Evolutionary conservation across 2,113 vertebrate species (phyloP), one percentile per base, ranked within the genome.

Genomic region (Condylura cristata): DNA sequence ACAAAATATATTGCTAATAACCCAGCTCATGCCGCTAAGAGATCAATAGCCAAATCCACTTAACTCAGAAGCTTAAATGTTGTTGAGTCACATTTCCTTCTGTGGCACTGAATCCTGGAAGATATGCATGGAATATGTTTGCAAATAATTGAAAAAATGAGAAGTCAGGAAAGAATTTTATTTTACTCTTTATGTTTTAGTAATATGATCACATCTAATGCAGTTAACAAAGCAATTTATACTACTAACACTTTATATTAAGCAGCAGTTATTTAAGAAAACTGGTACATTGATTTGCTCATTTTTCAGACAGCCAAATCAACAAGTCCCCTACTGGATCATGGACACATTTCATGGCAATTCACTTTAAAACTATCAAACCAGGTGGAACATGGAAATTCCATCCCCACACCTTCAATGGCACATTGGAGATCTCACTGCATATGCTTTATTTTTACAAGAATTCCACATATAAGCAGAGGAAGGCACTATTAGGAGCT

Each of bases 131-230:
- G 70, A 92, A 95, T 93, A n/a, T 30, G 82, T 94, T 97, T 97
- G 85, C 51, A 96, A 95, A 96, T 72, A 58, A 70, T 22, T 93
- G 96, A 96, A 95, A 97, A 96, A 89, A 46, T 8, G 89, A 93
- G 39, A 90, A 89, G 10, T 13, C 70, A 53, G 86, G 90, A 97
- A 97, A 97, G 95, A 70, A 97, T 91, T 93, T 89, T 61, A 91
- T 74, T 91, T 84, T 82, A 51, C 9, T 90, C 79, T 76, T 60
- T 93, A 53, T 13, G 60, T 80, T 65, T 9, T 0, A 75, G 39
- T 30, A 56, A 56, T 71, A 32, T 44, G 28, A 39, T 17, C 72
- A 91, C 16, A 85, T 86, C 26, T 65, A 79, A 63, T 32, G 7
- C 20, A 26, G 39, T 41, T 87, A 93, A 76, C 34, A 91, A 81